phyloP scores from a whole-genome alignment of 2,888 invertebrate species.

The Luperina nickerlii region DNA sequence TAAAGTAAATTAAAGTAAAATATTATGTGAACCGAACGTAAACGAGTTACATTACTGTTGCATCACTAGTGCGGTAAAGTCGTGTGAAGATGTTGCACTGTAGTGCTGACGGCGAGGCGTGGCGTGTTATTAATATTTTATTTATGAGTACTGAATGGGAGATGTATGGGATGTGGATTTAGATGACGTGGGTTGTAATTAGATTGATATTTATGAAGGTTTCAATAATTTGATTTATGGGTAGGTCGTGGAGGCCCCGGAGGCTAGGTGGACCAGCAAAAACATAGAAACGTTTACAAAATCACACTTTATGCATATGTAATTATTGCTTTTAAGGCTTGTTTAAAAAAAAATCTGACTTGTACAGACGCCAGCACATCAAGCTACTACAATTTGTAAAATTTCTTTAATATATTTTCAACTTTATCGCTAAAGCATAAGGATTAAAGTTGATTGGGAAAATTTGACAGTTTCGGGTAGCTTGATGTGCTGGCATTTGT shows the following conservation, averaged over 20 bases:
- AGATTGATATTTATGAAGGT: conserved; percentile 42
- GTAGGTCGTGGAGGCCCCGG: not conserved
- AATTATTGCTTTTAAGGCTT: not conserved
- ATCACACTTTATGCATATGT: not conserved
- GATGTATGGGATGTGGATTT: conserved; percentile 27
- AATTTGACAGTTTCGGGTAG: too few species aligned
- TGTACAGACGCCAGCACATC: not conserved
- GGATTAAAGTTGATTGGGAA: too few species aligned
- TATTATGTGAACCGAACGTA: conserved; percentile 64
- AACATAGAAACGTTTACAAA: not conserved
- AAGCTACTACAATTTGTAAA: too few species aligned
- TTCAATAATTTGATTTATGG: conserved; percentile 11
- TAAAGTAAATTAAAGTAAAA: conserved; percentile 51
- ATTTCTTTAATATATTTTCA: too few species aligned
- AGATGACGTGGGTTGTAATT: conserved; percentile 37
- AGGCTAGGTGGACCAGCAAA: not conserved
- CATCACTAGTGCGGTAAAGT: conserved; percentile 60
- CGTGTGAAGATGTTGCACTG: conserved; percentile 68
- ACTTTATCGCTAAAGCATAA: too few species aligned
- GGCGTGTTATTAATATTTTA: conserved; percentile 43
- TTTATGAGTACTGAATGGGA: conserved; percentile 27
- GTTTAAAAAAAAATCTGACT: not conserved
- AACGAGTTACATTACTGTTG: conserved; percentile 62
- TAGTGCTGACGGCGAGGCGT: conserved; percentile 51
- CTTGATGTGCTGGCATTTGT: too few species aligned